Evolutionary conservation across 2,888 invertebrate genomes (phyloP), one percentile per base, ranked within the genome.

Genomic region (Cephalotes varians): DNA sequence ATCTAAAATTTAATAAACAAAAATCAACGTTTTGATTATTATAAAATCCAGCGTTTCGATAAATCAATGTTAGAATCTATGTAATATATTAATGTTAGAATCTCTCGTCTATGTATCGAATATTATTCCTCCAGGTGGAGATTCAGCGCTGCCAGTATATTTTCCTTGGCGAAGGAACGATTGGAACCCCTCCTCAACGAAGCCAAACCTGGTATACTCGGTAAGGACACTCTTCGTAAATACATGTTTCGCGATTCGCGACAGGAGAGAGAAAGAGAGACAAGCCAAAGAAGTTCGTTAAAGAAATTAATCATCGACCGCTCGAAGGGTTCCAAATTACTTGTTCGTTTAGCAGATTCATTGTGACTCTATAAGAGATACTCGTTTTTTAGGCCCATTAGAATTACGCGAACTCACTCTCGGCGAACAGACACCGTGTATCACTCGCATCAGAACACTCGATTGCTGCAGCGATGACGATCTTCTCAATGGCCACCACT

Each of bases 141-240:
- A 71, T 94, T 94, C 81, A 94, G 94, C 64, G 93, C 94, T 15
- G 92, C 92, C 37, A 95, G 95, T 65, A 94, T 96, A 88, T 95
- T 95, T 89, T 94, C 95, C 58, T 91, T 95, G 54, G 93, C 95
- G 5, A 95, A 95, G 89, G 95, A 95, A 84, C 92, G 94, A 64
- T 89, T 96, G 81, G 95, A 96, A 84, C 95, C 95, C 12, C 88
- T 95, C 54, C 90, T 96, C n/a, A 93, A 94, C 81, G 95, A 95
- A 81, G 94, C 95, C 40, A 95, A 95, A 87, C 95, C 95, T 9
- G 92, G 94, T 37, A 95, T 95, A 92, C 90, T 96, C 18, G 95
- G 95, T 95, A 93, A 85, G 84, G 12, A 25, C 25, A 47, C 44
- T 10, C 31, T 21, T 31, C 0, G 12, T 34, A 80, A 79, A 80